Evolutionary conservation across 2,797 vertebrate species (phyloP).

Genomic region (Hozukius guyotensis): DNA sequence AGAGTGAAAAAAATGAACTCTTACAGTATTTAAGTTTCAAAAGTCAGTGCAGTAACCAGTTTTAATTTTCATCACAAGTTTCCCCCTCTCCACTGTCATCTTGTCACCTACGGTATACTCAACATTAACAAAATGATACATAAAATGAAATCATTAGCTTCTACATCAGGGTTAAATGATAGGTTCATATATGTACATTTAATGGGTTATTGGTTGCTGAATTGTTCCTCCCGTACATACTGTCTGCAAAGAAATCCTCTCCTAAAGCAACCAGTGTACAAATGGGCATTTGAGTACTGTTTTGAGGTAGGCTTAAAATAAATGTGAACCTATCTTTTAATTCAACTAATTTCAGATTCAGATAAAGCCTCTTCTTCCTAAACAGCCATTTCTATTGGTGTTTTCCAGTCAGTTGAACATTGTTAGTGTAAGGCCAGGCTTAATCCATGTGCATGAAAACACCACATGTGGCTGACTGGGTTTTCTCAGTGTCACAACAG

Average conservation of each 20-base stretch:
- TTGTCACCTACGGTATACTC: neutral
- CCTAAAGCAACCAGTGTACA: neutral
- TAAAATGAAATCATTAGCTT: neutral
- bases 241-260: too few species aligned
- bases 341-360: neutral
- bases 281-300: neutral
- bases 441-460: slow-evolving; percentile 42
- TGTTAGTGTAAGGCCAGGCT: neutral
- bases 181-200: too few species aligned
- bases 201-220: too few species aligned
- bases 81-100: neutral
- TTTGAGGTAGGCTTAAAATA: neutral
- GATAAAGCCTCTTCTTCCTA: neutral
- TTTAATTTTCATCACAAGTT: neutral
- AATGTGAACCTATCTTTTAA: neutral
- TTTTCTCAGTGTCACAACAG: slow-evolving; percentile 64
- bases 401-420: neutral
- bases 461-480: slow-evolving; percentile 58
- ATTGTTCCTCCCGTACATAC: too few species aligned
- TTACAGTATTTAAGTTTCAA: neutral
- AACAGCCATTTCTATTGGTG: neutral
- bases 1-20: neutral
- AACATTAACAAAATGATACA: neutral
- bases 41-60: neutral
- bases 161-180: neutral